A percentile compares a stretch with the other conserved stretches of the same genome.
phyloP scores from a whole-genome alignment of 1,140 invertebrate genomes.

The Drosophila melanica region DNA sequence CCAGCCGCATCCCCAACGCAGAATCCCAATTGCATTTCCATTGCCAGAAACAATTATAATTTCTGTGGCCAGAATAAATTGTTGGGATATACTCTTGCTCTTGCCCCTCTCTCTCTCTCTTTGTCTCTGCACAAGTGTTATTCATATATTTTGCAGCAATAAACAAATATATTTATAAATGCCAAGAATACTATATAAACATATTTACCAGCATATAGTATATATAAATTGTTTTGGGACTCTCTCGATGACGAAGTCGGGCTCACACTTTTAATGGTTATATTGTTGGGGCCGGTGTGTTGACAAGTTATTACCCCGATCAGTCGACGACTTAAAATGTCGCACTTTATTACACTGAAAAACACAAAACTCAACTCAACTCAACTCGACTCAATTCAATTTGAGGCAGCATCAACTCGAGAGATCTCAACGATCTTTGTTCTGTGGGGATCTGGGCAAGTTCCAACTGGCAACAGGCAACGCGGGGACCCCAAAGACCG shows the following conservation, averaged over 20 bases:
- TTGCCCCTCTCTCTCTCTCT: not conserved
- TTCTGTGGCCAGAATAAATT: no score
- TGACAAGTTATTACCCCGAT: conserved; percentile 80
- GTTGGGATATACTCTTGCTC: no score
- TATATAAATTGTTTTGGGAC: conserved; percentile 35
- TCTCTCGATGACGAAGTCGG: conserved; percentile 36
- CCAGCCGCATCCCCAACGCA: not conserved
- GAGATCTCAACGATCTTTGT: conserved; percentile 48
- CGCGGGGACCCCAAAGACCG: conserved; percentile 28
- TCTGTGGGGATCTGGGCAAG: conserved; percentile 18
- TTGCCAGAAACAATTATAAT: conserved; percentile 1
- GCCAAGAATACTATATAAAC: not conserved
- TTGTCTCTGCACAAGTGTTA: not conserved
- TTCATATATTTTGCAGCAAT: no score
- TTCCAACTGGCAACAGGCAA: conserved; percentile 30
- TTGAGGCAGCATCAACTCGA: conserved; percentile 22
- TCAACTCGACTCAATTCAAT: conserved; percentile 40
- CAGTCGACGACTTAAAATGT: conserved; percentile 78
- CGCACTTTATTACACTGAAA: conserved; percentile 81
- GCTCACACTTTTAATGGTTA: conserved; percentile 57
- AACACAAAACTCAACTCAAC: conserved; percentile 75
- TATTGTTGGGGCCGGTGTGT: conserved; percentile 62
- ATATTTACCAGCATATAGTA: conserved; percentile 1
- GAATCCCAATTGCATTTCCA: not conserved
- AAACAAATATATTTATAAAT: not conserved